Evolutionary conservation across 2,888 invertebrate species (phyloP).

Genomic region (Drosophila anceps): DNA sequence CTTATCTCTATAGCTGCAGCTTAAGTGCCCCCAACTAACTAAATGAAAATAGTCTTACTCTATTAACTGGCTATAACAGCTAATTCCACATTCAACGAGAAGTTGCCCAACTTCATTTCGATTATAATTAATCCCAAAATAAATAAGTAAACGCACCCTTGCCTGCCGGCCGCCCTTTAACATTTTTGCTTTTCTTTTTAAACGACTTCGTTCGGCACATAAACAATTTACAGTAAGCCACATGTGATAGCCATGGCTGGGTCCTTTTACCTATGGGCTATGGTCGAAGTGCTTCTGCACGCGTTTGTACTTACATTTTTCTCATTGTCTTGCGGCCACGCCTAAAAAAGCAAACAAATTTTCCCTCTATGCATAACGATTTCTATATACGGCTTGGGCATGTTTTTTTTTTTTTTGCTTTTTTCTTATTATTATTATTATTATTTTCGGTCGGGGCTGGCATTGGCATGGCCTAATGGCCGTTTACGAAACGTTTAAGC

Average conservation of each 20-base stretch:
- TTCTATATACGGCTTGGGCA: constrained; percentile 20
- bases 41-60: background rate
- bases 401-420: background rate
- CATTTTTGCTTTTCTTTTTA: background rate
- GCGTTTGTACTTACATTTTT: constrained; percentile 43
- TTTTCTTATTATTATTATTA: constrained; percentile 48
- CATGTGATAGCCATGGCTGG: constrained; percentile 1
- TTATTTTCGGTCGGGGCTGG: constrained; percentile 45
- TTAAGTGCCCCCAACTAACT: background rate
- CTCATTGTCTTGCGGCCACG: constrained; percentile 62
- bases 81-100: background rate
- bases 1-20: no score
- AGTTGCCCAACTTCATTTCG: background rate
- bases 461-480: constrained; percentile 68
- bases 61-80: background rate
- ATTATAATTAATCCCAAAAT: constrained; percentile 12
- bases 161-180: background rate
- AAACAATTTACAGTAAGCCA: constrained; percentile 21
- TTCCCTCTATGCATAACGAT: constrained; percentile 43
- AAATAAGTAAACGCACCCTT: constrained; percentile 6
- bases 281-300: constrained; percentile 5
- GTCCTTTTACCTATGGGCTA: constrained; percentile 1
- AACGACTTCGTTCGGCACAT: background rate
- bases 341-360: constrained; percentile 40
- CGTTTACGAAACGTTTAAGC: constrained; percentile 76